phyloP scores from a whole-genome alignment of 1,140 invertebrate species.

The Cecropterus lyciades region DNA sequence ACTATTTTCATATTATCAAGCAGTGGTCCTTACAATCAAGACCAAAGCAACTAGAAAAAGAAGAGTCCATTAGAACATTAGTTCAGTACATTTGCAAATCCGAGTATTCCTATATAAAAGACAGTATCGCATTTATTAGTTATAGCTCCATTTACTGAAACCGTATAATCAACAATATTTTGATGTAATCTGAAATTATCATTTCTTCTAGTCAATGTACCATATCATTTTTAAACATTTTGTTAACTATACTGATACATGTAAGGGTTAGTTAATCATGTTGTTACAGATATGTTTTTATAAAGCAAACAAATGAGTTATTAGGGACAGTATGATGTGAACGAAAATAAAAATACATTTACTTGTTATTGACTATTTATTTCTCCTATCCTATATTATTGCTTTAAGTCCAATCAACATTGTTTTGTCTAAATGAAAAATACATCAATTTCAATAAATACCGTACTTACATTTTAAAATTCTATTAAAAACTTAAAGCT shows the following conservation, averaged over 20 bases:
- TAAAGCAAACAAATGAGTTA: slow-evolving; percentile 77
- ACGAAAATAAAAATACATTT: slow-evolving; percentile 80
- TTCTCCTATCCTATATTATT: slow-evolving; percentile 44
- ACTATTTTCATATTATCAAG: background rate
- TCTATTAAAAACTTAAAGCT: too few species aligned
- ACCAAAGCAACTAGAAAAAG: background rate
- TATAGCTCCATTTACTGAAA: slow-evolving; percentile 36
- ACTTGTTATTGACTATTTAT: slow-evolving; percentile 51
- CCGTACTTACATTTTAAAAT: too few species aligned
- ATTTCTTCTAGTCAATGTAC: slow-evolving; percentile 70
- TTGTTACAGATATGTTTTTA: slow-evolving; percentile 82
- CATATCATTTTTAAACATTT: slow-evolving; percentile 80
- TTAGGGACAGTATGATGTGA: slow-evolving; percentile 80
- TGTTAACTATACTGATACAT: slow-evolving; percentile 64
- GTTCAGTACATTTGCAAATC: slow-evolving; percentile 20
- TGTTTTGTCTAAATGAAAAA: too few species aligned
- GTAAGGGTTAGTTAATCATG: slow-evolving; percentile 77
- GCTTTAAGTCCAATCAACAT: background rate
- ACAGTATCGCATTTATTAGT: slow-evolving; percentile 25
- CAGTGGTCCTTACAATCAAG: background rate
- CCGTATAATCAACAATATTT: slow-evolving; percentile 23
- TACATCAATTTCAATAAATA: too few species aligned
- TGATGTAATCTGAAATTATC: slow-evolving; percentile 35
- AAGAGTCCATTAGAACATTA: slow-evolving; percentile 18
- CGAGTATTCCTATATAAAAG: slow-evolving; percentile 22